A percentile compares a stretch with the other conserved stretches of the same genome.
Conservation (phyloP, 2,888 invertebrate species). For the Tridacna crocea region DNA sequence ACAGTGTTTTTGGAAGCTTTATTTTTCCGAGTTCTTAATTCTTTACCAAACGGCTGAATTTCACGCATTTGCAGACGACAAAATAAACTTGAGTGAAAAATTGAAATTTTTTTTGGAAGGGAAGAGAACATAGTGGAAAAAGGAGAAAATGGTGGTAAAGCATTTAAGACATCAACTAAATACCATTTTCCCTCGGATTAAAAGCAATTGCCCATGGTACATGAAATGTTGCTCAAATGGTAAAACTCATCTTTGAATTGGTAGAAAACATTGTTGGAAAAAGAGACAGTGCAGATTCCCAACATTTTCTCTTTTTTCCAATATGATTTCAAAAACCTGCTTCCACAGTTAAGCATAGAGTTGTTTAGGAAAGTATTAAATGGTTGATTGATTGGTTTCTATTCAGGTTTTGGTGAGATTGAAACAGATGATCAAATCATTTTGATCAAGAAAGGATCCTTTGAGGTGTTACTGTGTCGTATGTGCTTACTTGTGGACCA, state of each 20-base stretch:
- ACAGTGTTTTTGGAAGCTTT: not conserved
- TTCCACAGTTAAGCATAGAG: too few relatives aligned
- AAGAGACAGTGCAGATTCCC: too few relatives aligned
- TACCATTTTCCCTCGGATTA: too few relatives aligned
- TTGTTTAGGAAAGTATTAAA: too few relatives aligned
- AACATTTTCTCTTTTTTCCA: too few relatives aligned
- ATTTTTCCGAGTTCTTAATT: too few relatives aligned
- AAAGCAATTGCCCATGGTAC: not conserved
- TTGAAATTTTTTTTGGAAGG: not conserved
- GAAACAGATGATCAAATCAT: conserved; percentile 83
- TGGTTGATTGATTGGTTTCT: too few relatives aligned
- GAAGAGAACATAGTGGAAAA: not conserved
- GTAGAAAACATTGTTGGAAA: too few relatives aligned
- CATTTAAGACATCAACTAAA: too few relatives aligned
- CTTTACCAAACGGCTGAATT: not conserved
- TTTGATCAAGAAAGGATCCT: conserved; percentile 83
- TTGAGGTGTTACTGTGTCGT: conserved; percentile 82
- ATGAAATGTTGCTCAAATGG: too few relatives aligned
- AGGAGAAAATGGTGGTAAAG: not conserved
- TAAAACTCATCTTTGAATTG: too few relatives aligned
- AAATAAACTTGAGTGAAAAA: not conserved
- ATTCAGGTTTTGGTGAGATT: conserved; percentile 81
- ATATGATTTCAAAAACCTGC: too few relatives aligned
- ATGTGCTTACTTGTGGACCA: conserved; percentile 81
- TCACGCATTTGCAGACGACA: not conserved